A percentile compares a stretch with the other conserved stretches of the same genome.
phyloP scores from a whole-genome alignment of 2,888 invertebrate genomes.

The Harpalus rufipes region DNA sequence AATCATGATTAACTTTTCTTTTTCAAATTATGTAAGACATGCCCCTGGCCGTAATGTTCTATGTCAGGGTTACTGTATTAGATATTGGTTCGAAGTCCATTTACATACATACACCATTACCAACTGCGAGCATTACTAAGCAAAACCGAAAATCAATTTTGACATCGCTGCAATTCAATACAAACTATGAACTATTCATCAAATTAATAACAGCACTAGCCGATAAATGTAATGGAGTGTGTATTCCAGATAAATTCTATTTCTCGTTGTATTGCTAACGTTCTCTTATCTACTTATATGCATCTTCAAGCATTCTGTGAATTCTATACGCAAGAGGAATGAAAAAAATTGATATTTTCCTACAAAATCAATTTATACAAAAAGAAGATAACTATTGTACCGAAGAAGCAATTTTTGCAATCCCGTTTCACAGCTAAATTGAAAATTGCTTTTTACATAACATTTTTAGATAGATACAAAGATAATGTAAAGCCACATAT shows the following conservation, averaged over 20 bases:
- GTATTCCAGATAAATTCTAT: slow-evolving; percentile 22
- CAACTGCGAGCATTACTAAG: slow-evolving; percentile 4
- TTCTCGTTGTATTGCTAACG: background rate
- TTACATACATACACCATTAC: slow-evolving; percentile 11
- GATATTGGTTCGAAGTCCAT: background rate
- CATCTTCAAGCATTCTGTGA: background rate
- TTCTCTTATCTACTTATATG: background rate
- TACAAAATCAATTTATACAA: background rate
- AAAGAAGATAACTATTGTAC: background rate
- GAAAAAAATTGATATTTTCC: background rate
- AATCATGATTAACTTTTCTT: background rate
- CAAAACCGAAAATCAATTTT: slow-evolving; percentile 28
- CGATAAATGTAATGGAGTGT: slow-evolving; percentile 23
- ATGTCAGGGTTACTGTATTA: background rate
- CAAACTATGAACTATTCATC: slow-evolving; percentile 41
- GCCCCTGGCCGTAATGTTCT: background rate
- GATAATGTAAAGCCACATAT: too few species aligned
- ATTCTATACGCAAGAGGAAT: background rate
- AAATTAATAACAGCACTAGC: slow-evolving; percentile 32
- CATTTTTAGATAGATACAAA: background rate
- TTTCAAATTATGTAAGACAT: background rate
- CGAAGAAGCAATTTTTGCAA: background rate
- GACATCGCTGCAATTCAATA: slow-evolving; percentile 19
- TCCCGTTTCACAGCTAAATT: background rate
- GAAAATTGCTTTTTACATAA: background rate